A percentile compares a stretch with the other conserved stretches of the same genome.
These are phyloP conservation scores for Siniperca chuatsi DNA, from an alignment of 2,113 vertebrate species.

Conservation along the genomic window DNA sequence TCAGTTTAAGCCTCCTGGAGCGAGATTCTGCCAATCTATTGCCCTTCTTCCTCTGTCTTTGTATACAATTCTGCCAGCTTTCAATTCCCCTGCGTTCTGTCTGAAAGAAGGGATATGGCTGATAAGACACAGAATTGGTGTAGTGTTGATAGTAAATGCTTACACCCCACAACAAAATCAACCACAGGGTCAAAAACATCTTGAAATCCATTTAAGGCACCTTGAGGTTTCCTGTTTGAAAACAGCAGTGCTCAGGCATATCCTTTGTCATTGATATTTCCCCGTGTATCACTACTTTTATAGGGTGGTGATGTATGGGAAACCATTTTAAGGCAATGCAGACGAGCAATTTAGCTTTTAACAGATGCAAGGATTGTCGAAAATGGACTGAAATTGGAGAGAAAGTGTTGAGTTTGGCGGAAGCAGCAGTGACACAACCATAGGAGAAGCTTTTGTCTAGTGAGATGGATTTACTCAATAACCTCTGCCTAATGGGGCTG, in stretches of 20 bases:
- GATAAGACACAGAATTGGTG: slow-evolving; percentile 53
- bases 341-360: slow-evolving; percentile 64
- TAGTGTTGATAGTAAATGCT: slow-evolving; percentile 57
- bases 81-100: slow-evolving; percentile 33
- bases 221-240: slow-evolving; percentile 43
- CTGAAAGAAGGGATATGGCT: slow-evolving; percentile 44
- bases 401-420: slow-evolving; percentile 64
- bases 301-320: slow-evolving; percentile 56
- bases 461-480: slow-evolving; percentile 74
- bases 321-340: slow-evolving; percentile 58
- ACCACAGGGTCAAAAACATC: slow-evolving; percentile 55
- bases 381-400: slow-evolving; percentile 62
- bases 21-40: slow-evolving; percentile 21
- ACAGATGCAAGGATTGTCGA: slow-evolving; percentile 45
- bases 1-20: slow-evolving; percentile 11
- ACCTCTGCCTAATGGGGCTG: slow-evolving; percentile 64
- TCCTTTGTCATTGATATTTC: slow-evolving; percentile 40
- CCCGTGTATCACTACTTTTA: slow-evolving; percentile 43
- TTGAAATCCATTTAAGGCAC: slow-evolving; percentile 61
- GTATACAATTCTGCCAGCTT: slow-evolving; percentile 32
- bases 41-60: slow-evolving; percentile 21
- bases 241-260: slow-evolving; percentile 17
- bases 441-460: slow-evolving; percentile 66
- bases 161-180: slow-evolving; percentile 49
- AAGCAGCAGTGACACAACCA: slow-evolving; percentile 58